Evolutionary conservation across 2,888 invertebrate genomes (phyloP), one percentile per base, ranked within the genome.

Genomic region (Machimus rusticus): DNA sequence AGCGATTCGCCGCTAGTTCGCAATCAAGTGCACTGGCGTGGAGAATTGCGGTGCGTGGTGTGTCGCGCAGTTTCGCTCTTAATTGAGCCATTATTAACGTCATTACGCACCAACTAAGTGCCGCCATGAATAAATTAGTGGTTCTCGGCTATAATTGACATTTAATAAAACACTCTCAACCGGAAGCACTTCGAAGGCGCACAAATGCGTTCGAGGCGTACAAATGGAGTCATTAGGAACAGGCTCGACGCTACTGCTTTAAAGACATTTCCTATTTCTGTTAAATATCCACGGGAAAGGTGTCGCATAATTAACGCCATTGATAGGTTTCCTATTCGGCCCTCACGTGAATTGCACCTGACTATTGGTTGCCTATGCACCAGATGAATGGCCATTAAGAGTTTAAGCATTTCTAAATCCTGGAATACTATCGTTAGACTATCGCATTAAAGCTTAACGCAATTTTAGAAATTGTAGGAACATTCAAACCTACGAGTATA

Each of bases 21-120:
- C 74, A 81, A 86, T 34, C 87, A 37, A 51, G 46, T 66, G 55
- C 79, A 77, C 23, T 66, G 57, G 57, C 23, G 86, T 51, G 66
- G 79, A 76, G 81, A 55, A 82, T 82, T 66, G 57, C n/a, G 82
- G 82, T 82, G 82, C 82, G 82, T 82, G 37, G 87, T 78, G 66
- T 31, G 31, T 23, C 34, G 28, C 31, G 19, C 43, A 51, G 76
- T 78, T 85, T 66, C 34, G 39, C 66, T 87, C 79, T 87, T 87
- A 88, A 88, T 88, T 87, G 87, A 88, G 87, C 74, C 87, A 88
- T 88, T 88, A 88, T 87, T 87, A 87, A 79, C 78, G 87, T 88
- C 88, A 87, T 88, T 86, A 87, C 85, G 85, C 88, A 79, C 79
- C 79, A 87, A 28, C 57, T 88, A 87, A 88, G 74, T 77, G 78